phyloP scores from a whole-genome alignment of 2,888 invertebrate species.

The Trichogramma dendrolimi region DNA sequence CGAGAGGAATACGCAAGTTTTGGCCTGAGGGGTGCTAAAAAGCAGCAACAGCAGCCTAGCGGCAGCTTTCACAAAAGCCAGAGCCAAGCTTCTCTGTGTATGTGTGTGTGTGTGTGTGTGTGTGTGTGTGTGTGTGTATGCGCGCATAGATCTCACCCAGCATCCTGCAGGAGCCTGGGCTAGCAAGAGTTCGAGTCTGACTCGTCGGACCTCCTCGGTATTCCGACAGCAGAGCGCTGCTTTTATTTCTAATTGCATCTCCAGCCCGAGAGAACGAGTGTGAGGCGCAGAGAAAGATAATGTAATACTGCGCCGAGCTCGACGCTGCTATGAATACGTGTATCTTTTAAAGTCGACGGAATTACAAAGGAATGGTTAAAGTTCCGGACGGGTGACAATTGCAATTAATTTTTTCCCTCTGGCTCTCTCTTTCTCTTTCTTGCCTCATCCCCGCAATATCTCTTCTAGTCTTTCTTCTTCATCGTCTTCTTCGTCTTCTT shows the following conservation, averaged over 20 bases:
- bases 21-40: too few relatives aligned
- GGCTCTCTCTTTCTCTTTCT: neutral
- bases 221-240: constrained; percentile 30
- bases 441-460: too few relatives aligned
- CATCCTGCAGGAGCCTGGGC: too few relatives aligned
- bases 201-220: constrained; percentile 12
- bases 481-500: too few relatives aligned
- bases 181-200: neutral
- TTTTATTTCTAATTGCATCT: constrained; percentile 43
- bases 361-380: constrained; percentile 3
- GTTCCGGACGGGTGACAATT: neutral
- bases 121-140: too few relatives aligned
- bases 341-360: constrained; percentile 20
- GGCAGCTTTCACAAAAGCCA: too few relatives aligned
- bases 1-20: too few relatives aligned
- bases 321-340: neutral
- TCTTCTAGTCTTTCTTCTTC: too few relatives aligned
- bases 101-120: too few relatives aligned
- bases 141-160: too few relatives aligned
- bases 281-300: constrained; percentile 9
- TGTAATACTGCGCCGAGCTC: constrained; percentile 11
- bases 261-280: constrained; percentile 20
- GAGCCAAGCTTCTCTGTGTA: too few relatives aligned
- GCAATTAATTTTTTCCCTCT: constrained; percentile 11
- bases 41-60: too few relatives aligned